These are phyloP conservation scores for Enteromius radiatus DNA, from an alignment of 2,797 vertebrate genomes.

Conservation along the genomic window DNA sequence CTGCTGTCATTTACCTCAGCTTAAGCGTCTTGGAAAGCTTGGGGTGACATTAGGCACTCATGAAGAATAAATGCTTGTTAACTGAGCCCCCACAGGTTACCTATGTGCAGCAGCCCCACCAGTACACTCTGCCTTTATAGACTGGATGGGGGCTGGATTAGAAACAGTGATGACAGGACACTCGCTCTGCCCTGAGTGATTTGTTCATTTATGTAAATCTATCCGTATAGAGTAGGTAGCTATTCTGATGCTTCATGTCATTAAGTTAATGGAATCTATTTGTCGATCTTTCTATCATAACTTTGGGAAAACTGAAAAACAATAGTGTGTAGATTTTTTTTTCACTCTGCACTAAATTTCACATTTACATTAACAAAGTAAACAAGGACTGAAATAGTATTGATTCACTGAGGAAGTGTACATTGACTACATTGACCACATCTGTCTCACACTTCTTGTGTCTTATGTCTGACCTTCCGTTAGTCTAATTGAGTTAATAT, in stretches of 20 bases:
- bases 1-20: conserved; percentile 67
- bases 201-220: conserved; percentile 18
- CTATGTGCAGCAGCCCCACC: conserved; percentile 10
- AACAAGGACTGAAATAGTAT: not conserved
- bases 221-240: not conserved
- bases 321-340: too few relatives aligned
- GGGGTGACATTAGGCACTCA: conserved; percentile 59
- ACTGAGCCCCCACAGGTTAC: conserved; percentile 11
- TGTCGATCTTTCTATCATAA: too few relatives aligned
- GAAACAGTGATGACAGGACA: conserved; percentile 35
- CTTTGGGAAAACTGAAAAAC: too few relatives aligned
- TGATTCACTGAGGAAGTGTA: too few relatives aligned
- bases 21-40: conserved; percentile 48
- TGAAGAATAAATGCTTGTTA: conserved; percentile 35
- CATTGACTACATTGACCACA: not conserved
- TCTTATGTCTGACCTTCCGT: not conserved
- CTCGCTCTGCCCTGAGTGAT: conserved; percentile 1
- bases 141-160: conserved; percentile 20
- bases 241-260: not conserved
- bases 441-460: not conserved
- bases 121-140: not conserved
- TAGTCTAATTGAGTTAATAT: not conserved
- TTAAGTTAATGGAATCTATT: not conserved
- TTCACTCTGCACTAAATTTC: too few relatives aligned
- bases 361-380: too few relatives aligned